Evolutionary conservation across 2,888 invertebrate species (phyloP), one percentile per base, ranked within the genome.

Genomic region (Hypena proboscidalis): DNA sequence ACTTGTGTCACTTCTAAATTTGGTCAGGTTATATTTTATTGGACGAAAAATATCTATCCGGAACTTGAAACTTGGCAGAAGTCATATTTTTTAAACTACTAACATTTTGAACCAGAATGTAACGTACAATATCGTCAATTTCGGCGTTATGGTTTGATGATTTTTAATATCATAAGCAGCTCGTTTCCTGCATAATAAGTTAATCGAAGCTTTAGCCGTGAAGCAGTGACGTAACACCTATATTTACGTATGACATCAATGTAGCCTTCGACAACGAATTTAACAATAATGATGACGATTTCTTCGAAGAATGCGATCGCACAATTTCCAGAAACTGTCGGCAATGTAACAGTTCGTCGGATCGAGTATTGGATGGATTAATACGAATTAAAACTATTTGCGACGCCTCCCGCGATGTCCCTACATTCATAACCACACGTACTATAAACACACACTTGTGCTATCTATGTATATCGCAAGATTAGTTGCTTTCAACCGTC

Each of bases 211-310:
- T 58, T 43, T 14, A 20, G 15, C 10, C 26, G 40, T 42, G 32
- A 41, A 42, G 26, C 31, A 43, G 55, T 73, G 73, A 74, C 71
- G 70, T 71, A 70, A 77, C 31, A 36, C 37, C 39, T 59, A 48
- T 52, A 62, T 66, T 65, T 67, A 64, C 41, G 31, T 33, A 49
- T 63, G 61, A 64, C 61, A 70, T 60, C 58, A 58, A 53, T 52
- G 49, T 56, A 66, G 39, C 60, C 68, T 69, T 70, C 64, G 42
- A 40, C 43, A 45, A 61, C 56, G 45, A 47, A 52, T 58, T 49
- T 57, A 53, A 58, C 43, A 64, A 65, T 57, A 60, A 47, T 34
- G 54, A 37, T 73, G 75, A 77, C 70, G 62, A 50, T 44, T 57
- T 53, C 60, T 43, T 40, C 30, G 47, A 68, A 69, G 58, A 67